phyloP scores from a whole-genome alignment of 1,140 invertebrate genomes.

The Cylas formicarius region DNA sequence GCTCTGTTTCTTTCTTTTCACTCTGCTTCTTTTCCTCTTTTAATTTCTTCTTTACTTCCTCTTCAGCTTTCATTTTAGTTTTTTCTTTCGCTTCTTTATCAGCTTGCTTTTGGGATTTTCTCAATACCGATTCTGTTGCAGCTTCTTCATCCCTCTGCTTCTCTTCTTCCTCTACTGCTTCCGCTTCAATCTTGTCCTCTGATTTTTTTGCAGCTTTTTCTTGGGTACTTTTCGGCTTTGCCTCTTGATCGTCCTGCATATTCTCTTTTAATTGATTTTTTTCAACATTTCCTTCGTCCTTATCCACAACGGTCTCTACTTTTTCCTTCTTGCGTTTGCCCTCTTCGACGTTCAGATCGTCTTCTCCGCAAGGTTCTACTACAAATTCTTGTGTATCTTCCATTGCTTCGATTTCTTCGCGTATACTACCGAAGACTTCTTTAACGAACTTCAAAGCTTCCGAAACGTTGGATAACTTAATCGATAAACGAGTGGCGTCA shows the following conservation, averaged over 20 bases:
- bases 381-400: slow-evolving; percentile 11
- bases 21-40: slow-evolving; percentile 8
- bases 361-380: slow-evolving; percentile 1
- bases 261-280: slow-evolving; percentile 1
- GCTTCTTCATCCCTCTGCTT: slow-evolving; percentile 2
- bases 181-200: background rate
- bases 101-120: slow-evolving; percentile 5
- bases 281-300: slow-evolving; percentile 8
- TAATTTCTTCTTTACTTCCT: slow-evolving; percentile 6
- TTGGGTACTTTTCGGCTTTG: slow-evolving; percentile 1
- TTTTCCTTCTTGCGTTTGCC: background rate
- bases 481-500: background rate
- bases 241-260: slow-evolving; percentile 3
- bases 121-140: slow-evolving; percentile 2
- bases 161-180: slow-evolving; percentile 1
- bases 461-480: background rate
- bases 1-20: slow-evolving; percentile 6
- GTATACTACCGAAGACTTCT: slow-evolving; percentile 10
- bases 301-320: background rate
- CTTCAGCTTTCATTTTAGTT: slow-evolving; percentile 8
- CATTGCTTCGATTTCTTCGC: slow-evolving; percentile 15
- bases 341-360: background rate
- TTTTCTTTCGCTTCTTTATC: slow-evolving; percentile 9
- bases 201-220: slow-evolving; percentile 2
- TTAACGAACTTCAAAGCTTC: background rate